A percentile compares a stretch with the other conserved stretches of the same genome.
Conservation (phyloP, 2,888 invertebrate genomes). For the Scrobipalpa atriplicella region DNA sequence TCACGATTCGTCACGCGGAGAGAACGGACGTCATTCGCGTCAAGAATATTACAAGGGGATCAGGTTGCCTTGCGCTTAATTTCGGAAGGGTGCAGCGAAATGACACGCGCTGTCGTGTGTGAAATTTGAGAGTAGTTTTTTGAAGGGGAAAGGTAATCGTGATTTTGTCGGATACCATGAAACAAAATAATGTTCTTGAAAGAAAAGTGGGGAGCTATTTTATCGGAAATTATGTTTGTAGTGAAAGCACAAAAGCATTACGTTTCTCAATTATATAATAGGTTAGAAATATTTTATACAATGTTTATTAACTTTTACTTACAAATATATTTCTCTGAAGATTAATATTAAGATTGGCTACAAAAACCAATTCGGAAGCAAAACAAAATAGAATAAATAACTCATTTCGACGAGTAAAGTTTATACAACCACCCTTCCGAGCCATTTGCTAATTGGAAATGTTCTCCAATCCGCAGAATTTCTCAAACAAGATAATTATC, state of each 20-base stretch:
- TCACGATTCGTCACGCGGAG: constrained; percentile 74
- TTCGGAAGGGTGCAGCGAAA: constrained; percentile 52
- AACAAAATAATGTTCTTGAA: constrained; percentile 5
- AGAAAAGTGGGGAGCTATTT: neutral
- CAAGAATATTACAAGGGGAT: constrained; percentile 38
- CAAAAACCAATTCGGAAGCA: constrained; percentile 30
- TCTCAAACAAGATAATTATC: constrained; percentile 8
- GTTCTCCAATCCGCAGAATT: constrained; percentile 22
- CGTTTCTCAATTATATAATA: too few species aligned
- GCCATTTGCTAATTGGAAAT: constrained; percentile 41
- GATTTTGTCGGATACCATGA: neutral
- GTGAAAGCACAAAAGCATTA: too few species aligned
- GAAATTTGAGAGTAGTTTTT: constrained; percentile 34
- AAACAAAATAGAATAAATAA: constrained; percentile 32
- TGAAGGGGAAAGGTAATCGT: constrained; percentile 19
- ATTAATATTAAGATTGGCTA: constrained; percentile 12
- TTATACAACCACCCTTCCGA: constrained; percentile 36
- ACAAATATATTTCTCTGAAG: too few species aligned
- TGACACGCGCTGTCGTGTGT: constrained; percentile 44
- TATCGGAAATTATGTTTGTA: neutral
- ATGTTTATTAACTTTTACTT: too few species aligned
- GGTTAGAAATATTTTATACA: too few species aligned
- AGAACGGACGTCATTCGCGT: constrained; percentile 59
- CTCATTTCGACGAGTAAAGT: constrained; percentile 30
- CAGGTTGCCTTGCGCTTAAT: constrained; percentile 61